A percentile compares a stretch with the other conserved stretches of the same genome.
These are phyloP conservation scores for Dasyornis broadbenti DNA, from an alignment of 2,113 vertebrate genomes.

Conservation along the genomic window DNA sequence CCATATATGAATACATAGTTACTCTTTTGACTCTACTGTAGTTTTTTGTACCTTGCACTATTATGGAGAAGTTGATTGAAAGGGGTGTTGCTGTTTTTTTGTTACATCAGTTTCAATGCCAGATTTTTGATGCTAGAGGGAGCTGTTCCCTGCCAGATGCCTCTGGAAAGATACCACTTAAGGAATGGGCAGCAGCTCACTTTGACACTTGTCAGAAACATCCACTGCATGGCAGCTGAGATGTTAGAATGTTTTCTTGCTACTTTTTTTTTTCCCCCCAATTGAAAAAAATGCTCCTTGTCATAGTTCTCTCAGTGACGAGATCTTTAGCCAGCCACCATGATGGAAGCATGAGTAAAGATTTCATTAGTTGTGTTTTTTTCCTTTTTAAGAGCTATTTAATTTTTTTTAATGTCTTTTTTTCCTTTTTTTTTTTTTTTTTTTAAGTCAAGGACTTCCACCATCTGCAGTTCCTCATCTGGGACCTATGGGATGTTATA, in stretches of 20 bases:
- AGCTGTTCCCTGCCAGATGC: background rate
- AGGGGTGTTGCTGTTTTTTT: background rate
- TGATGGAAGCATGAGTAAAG: background rate
- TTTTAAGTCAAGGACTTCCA: background rate
- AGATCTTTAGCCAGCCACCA: background rate
- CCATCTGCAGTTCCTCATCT: background rate
- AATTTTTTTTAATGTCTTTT: background rate
- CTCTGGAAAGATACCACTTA: background rate
- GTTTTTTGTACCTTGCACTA: background rate
- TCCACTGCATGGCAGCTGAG: background rate
- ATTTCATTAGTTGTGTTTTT: background rate
- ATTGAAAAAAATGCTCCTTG: rapidly evolving
- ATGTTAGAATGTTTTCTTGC: background rate
- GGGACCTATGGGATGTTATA: background rate
- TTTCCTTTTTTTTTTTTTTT: no score
- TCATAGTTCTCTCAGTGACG: background rate
- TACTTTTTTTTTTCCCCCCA: background rate
- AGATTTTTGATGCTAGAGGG: constrained; percentile 26
- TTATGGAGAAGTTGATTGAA: background rate
- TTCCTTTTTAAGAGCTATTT: background rate
- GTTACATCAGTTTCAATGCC: background rate
- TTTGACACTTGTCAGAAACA: background rate
- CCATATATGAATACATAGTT: background rate
- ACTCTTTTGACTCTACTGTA: background rate
- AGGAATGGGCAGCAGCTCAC: background rate